Evolutionary conservation across 2,888 invertebrate genomes (phyloP).

Genomic region (Diarsia rubi): DNA sequence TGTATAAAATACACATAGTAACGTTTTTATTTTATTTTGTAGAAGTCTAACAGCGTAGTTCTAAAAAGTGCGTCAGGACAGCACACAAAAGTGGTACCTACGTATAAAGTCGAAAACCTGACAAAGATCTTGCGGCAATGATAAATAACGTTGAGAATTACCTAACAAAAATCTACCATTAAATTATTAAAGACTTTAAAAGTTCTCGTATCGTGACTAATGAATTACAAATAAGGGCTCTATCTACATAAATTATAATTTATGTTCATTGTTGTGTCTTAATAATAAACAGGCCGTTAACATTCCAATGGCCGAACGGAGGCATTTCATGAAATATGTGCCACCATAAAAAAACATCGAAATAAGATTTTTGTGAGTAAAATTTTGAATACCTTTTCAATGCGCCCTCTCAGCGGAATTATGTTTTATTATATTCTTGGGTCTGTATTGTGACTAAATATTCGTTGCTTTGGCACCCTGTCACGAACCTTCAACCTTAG

Average conservation of each 20-base stretch:
- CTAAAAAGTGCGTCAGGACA: too few relatives aligned
- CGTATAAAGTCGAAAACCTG: background rate
- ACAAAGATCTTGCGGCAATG: background rate
- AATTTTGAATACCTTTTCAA: conserved; percentile 63
- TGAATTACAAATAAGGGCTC: conserved; percentile 53
- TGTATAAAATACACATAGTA: background rate
- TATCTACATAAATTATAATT: conserved; percentile 52
- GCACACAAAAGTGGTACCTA: background rate
- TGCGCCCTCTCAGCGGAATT: conserved; percentile 49
- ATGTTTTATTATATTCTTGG: conserved; percentile 56
- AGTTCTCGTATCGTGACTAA: conserved; percentile 44
- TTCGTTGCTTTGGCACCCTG: conserved; percentile 46
- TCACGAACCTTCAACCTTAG: conserved; percentile 24
- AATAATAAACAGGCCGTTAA: conserved; percentile 65
- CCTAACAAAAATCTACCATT: background rate
- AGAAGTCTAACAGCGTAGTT: background rate
- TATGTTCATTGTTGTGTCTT: conserved; percentile 62
- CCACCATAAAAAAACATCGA: conserved; percentile 56
- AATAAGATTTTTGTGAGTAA: conserved; percentile 63
- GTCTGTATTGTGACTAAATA: conserved; percentile 69
- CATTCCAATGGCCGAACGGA: conserved; percentile 55
- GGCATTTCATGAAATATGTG: conserved; percentile 62
- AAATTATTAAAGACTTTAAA: conserved; percentile 17
- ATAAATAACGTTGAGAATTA: background rate
- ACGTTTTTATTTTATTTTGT: background rate